Evolutionary conservation across 2,888 invertebrate species (phyloP), one percentile per base, ranked within the genome.

Genomic region (Glaucopsyche alexis): DNA sequence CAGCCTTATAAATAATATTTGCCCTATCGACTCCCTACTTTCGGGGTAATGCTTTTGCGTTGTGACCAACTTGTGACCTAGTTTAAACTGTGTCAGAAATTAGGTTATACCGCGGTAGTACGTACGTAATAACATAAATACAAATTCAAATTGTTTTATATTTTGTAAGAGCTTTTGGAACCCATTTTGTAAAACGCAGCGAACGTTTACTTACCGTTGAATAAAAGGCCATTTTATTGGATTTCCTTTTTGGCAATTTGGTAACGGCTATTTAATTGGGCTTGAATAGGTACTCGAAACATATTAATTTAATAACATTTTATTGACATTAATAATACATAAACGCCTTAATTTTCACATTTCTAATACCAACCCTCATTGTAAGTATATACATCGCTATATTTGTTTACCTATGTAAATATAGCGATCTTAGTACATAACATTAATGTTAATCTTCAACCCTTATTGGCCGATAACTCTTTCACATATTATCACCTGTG

Each of bases 21-120:
- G 40, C 50, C 14, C n/a, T 11, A 42, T 50, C 13, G 40, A 19
- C 47, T 66, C 66, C 40, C 66, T 14, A 19, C 13, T 66, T 49
- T 72, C 40, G 52, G 49, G 49, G 40, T 50, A 65, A 45, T 13
- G 50, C 14, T 13, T 52, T 65, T n/a, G 49, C 60, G 40, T 16
- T 65, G 66, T 72, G 60, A 71, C 55, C 49, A 16, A 65, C 40
- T 47, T 70, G 42, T 75, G 74, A 72, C 75, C 74, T 71, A 75
- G 66, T 74, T 75, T 71, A 73, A 75, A 75, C n/a, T 71, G 50
- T 71, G 71, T 73, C 72, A 73, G 50, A 73, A 66, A 55, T 69
- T 71, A 14, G 49, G 42, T 71, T 47, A n/a, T 60, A 13, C 42
- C 42, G 60, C 55, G 60, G 40, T 16, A 14, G 40, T 71, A 38